These are phyloP conservation scores for Monarcha castaneiventris DNA, from an alignment of 2,113 vertebrate genomes.

Conservation along the genomic window DNA sequence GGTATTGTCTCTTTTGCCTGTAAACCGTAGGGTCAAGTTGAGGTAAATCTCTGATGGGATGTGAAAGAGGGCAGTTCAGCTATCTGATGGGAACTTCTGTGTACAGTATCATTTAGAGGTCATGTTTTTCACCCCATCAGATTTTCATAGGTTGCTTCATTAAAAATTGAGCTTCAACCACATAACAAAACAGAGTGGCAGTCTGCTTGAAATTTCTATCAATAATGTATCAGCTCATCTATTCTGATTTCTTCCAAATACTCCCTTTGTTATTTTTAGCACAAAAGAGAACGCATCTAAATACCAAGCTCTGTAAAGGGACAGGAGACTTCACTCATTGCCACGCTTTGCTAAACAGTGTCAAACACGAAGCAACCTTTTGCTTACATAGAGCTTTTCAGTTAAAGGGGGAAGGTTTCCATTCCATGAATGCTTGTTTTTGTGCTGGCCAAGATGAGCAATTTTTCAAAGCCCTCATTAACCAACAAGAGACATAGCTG, in stretches of 20 bases:
- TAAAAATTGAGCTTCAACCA: slow-evolving; percentile 73
- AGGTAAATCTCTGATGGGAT: slow-evolving; percentile 53
- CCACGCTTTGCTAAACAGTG: slow-evolving; percentile 35
- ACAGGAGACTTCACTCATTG: slow-evolving; percentile 40
- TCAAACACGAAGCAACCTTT: not conserved
- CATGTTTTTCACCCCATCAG: slow-evolving; percentile 54
- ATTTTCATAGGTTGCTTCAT: slow-evolving; percentile 71
- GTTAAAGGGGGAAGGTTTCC: not conserved
- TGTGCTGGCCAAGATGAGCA: slow-evolving; percentile 2
- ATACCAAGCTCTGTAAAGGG: slow-evolving; percentile 35
- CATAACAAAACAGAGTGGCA: slow-evolving; percentile 65
- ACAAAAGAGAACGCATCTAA: slow-evolving; percentile 64
- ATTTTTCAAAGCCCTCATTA: slow-evolving; percentile 28
- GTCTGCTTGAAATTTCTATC: slow-evolving; percentile 68
- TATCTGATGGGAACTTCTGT: not conserved
- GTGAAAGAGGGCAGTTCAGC: slow-evolving; percentile 16
- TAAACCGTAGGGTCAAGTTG: slow-evolving; percentile 61
- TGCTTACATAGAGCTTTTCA: slow-evolving; percentile 13
- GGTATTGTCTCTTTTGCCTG: slow-evolving; percentile 53
- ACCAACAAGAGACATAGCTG: not conserved
- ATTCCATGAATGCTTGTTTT: slow-evolving; percentile 9
- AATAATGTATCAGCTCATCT: slow-evolving; percentile 71
- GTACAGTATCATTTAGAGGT: slow-evolving; percentile 56
- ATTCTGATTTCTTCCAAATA: slow-evolving; percentile 74
- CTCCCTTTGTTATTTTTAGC: slow-evolving; percentile 71